These are phyloP conservation scores for Rhadina sibilatrix DNA, from an alignment of 2,113 vertebrate species.

Conservation along the genomic window DNA sequence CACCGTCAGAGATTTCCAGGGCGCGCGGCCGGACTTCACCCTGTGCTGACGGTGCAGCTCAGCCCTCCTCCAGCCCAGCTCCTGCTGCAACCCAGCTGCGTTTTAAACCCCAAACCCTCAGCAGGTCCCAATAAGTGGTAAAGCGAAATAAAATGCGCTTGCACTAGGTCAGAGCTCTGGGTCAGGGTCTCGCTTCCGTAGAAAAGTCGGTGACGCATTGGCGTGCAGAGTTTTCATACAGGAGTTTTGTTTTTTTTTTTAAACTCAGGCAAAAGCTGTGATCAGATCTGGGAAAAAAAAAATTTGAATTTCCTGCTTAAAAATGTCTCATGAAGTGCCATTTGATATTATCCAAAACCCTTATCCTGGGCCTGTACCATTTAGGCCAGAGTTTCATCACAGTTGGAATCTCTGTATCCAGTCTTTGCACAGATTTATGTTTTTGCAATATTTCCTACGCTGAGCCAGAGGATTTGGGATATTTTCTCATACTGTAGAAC, in stretches of 20 bases:
- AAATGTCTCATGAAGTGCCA: neutral
- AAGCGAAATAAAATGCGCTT: neutral
- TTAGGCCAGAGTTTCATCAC: neutral
- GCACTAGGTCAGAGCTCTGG: neutral
- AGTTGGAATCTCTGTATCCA: neutral
- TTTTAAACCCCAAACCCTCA: neutral
- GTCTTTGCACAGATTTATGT: neutral
- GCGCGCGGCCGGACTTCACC: slow-evolving; percentile 63
- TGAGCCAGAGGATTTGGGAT: neutral
- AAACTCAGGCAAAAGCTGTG: neutral
- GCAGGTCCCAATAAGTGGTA: neutral
- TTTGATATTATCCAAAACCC: neutral
- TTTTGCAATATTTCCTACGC: slow-evolving; percentile 10
- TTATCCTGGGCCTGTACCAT: neutral
- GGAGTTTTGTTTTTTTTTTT: neutral
- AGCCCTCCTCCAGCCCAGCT: neutral
- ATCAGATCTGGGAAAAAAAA: neutral
- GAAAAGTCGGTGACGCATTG: neutral
- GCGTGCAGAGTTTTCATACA: neutral
- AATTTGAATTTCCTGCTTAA: neutral
- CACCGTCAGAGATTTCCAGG: slow-evolving; percentile 82
- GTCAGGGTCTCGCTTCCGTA: neutral
- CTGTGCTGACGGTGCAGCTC: slow-evolving; percentile 70
- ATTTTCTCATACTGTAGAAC: neutral
- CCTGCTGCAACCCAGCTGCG: fast-evolving